A percentile compares a stretch with the other conserved stretches of the same genome.
phyloP scores from a whole-genome alignment of 2,797 vertebrate species.

The Hozukius guyotensis region DNA sequence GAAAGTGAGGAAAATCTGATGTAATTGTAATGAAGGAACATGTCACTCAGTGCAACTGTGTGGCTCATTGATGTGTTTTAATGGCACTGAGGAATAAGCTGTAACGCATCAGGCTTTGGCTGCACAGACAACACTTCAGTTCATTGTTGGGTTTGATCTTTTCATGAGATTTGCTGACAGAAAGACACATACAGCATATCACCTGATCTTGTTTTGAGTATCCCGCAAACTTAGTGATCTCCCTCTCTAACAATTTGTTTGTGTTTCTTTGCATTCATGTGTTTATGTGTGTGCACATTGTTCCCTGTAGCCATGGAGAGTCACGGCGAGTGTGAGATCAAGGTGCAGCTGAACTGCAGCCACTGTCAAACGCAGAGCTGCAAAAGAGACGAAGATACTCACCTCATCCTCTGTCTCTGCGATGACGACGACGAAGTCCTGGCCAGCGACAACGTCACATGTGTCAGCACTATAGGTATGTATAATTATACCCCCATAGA shows the following conservation, averaged over 20 bases:
- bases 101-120: not conserved
- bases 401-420: conserved; percentile 86
- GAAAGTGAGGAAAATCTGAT: not conserved
- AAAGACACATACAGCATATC: not conserved
- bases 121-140: not conserved
- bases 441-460: conserved; percentile 88
- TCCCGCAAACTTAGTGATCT: not conserved
- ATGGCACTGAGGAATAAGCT: not conserved
- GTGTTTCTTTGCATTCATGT: not conserved
- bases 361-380: conserved; percentile 92
- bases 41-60: too few species aligned
- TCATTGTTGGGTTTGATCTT: not conserved
- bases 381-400: conserved; percentile 82
- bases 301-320: conserved; percentile 86
- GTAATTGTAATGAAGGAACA: not conserved
- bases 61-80: not conserved
- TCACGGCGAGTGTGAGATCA: conserved; percentile 91
- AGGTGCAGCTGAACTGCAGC: conserved; percentile 90
- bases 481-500: not conserved
- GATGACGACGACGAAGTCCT: conserved; percentile 85
- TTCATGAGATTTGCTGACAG: not conserved
- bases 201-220: not conserved
- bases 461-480: conserved; percentile 78
- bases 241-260: not conserved
- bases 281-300: not conserved